Base-by-base conservation (phyloP, 2,797 vertebrate species). In the Acanthopagrus latus region DNA sequence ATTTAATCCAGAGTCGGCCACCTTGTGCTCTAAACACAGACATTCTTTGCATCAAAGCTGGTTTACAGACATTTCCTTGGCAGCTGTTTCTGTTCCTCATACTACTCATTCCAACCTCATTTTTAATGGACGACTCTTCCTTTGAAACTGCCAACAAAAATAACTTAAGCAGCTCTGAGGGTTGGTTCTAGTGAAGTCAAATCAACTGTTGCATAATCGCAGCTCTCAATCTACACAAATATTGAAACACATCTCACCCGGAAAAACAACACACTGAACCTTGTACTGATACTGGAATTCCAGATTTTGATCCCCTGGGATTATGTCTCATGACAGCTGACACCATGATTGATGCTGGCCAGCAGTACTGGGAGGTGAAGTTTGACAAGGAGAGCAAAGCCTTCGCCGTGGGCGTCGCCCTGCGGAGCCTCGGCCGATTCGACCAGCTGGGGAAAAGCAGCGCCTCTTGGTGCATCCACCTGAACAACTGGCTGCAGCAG, bases 401-500 rank as follows among this genome's bases (percentile, higher is more conserved):
- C 0, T 99, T 99, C 0, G 97, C 97, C 0, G 95, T 95, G 17
- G 98, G 98, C 0, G 85, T 98, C 7, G 97, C 98, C 0, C 95
- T 98, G 68, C 95, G 98, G 8, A 97, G 93, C 88, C 95, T 99
- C 47, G 97, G 98, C 38, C 95, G 96, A 29, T 99, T 99, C 0
- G 98, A 99, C 91, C 97, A 98, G 94, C 86, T 99, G 90, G 97
- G 98, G 76, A 98, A 98, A 90, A 99, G 95, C 4, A 79, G 93
- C 0, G 96, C 97, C 0, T 99, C 97, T 50, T 99, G 97, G 98
- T 99, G 98, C 93, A 94, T 99, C 83, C 97, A 99, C 70, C 95
- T 97, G 73, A 99, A 98, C 95, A 98, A 98, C 95, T 98, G 98
- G 98, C 95, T 99, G 64, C 98, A 99, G 94, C 96, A 97, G 95